Conservation (phyloP, 2,113 vertebrate species). For the Crotalus helleri region DNA sequence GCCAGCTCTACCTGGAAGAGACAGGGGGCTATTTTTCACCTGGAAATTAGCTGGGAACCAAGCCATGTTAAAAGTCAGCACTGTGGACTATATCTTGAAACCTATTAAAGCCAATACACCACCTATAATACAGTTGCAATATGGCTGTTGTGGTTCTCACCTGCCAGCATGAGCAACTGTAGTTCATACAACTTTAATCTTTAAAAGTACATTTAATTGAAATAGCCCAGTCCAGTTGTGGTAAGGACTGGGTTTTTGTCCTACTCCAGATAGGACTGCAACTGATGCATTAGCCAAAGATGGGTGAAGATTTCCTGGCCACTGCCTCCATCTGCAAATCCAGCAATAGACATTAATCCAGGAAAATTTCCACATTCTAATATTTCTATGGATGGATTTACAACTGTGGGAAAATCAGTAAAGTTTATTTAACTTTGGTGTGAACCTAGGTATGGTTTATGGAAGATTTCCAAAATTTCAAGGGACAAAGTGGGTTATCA, state of each 20-base stretch:
- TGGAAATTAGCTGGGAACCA: neutral
- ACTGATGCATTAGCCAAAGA: neutral
- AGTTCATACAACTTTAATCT: neutral
- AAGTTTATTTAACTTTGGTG: neutral
- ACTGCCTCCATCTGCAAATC: neutral
- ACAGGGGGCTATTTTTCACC: neutral
- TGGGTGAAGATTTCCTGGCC: neutral
- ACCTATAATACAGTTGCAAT: neutral
- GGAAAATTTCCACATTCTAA: neutral
- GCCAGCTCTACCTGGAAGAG: neutral
- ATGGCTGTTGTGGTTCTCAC: neutral
- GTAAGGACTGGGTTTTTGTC: neutral
- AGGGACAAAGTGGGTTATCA: constrained; percentile 25
- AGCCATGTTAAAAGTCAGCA: neutral
- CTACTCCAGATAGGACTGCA: neutral
- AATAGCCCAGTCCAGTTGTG: neutral
- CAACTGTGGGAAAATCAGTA: neutral
- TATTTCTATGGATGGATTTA: neutral
- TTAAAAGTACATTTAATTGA: neutral
- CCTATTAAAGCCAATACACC: neutral
- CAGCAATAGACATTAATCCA: neutral
- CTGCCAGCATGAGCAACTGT: neutral
- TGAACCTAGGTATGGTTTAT: constrained; percentile 8
- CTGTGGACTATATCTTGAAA: neutral
- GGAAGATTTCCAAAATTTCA: neutral